Base-by-base conservation (phyloP, 2,888 invertebrate species). In the Noctua janthe region DNA sequence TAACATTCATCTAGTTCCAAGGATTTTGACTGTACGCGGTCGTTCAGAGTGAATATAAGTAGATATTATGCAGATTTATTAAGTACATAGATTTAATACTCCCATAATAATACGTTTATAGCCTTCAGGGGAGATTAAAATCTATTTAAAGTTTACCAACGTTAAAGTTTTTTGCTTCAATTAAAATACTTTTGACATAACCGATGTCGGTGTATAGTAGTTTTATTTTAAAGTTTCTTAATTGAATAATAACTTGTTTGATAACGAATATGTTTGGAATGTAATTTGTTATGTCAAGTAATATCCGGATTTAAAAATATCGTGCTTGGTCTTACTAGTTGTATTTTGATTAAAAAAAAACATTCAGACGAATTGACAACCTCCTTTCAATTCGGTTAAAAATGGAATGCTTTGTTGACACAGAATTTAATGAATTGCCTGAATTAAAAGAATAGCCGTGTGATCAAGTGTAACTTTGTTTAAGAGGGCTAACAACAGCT, bases 121-220 rank as follows among this genome's bases (percentile, higher is more conserved):
- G 69, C 75, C 74, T 78, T 74, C 56, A 10, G 47, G 39, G 35
- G 29, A n/a, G 76, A 76, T 72, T 76, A 64, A 76, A 74, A 49
- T 39, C 20, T 39, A 62, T 5, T 56, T 39, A 6, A 20, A 62
- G 35, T 71, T 59, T n/a, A 74, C 35, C 1, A 54, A 47, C 51
- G 39, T 35, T 56, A 35, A 66, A 43, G 8, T 71, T 87, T 85
- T 87, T 81, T 81, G 72, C 56, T 35, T 6, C 71, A 20, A 87
- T 74, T 81, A 78, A 77, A 76, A 80, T 74, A 62, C 10, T 74
- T 86, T 80, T 66, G 85, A 80, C 75, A 81, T 81, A 76, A 87
- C 72, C 51, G 59, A 66, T 47, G 11, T 69, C 6, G 29, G 15
- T 13, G 35, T 76, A 29, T 15, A 64, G 20, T 56, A 47, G 43